phyloP scores from a whole-genome alignment of 1,140 invertebrate genomes.

The Monochamus saltuarius region DNA sequence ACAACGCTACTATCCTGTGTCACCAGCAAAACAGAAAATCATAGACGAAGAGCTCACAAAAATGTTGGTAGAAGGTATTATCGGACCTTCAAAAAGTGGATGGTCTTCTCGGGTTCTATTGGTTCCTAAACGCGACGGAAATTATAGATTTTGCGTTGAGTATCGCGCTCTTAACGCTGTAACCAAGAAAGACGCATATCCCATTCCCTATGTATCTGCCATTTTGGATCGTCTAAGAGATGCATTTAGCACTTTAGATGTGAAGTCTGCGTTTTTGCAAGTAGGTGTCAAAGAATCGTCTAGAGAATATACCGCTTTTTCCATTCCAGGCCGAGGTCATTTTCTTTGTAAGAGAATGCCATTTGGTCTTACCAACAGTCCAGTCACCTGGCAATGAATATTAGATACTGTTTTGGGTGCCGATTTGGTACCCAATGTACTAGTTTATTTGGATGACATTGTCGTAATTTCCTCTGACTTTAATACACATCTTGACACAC shows the following conservation, averaged over 20 bases:
- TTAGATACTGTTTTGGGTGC: neutral
- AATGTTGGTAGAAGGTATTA: constrained; percentile 3
- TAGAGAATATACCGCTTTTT: no score
- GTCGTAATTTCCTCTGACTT: constrained; percentile 40
- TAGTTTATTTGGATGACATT: constrained; percentile 46
- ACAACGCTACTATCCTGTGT: neutral
- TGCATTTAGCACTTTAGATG: no score
- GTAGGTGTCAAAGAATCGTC: no score
- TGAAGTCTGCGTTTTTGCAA: no score
- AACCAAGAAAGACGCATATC: no score
- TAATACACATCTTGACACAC: neutral
- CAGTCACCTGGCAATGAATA: no score
- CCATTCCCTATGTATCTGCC: no score
- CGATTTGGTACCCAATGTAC: constrained; percentile 27
- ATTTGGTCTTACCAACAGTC: no score
- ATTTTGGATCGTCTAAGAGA: no score
- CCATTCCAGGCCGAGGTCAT: no score
- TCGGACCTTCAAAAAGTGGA: neutral
- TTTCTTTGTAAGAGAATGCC: no score
- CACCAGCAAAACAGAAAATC: neutral
- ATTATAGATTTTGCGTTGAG: neutral
- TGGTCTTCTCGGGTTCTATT: neutral
- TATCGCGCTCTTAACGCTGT: neutral
- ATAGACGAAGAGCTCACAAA: neutral
- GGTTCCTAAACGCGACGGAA: neutral